A percentile compares a stretch with the other conserved stretches of the same genome.
Evolutionary conservation across 2,888 invertebrate species (phyloP).

Genomic region (Athetis lepigone): DNA sequence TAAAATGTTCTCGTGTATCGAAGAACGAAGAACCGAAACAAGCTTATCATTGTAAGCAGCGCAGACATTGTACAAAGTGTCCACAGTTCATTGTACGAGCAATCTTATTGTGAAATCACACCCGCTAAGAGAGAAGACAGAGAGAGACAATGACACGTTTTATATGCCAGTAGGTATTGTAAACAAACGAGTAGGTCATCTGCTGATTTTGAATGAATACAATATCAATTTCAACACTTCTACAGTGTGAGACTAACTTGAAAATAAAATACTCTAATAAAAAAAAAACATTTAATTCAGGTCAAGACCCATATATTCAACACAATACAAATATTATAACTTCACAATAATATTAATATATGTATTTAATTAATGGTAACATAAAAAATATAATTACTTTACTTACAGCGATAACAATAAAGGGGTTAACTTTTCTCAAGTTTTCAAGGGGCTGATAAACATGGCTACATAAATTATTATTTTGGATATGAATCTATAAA

Average conservation of each 20-base stretch:
- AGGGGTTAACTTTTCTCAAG: too few relatives aligned
- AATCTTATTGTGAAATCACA: conserved; percentile 57
- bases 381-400: too few relatives aligned
- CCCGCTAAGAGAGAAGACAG: conserved; percentile 14
- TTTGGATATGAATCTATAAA: not conserved
- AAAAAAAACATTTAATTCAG: too few relatives aligned
- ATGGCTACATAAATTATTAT: not conserved
- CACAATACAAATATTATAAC: too few relatives aligned
- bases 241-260: conserved; percentile 1
- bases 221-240: not conserved
- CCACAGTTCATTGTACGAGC: conserved; percentile 60
- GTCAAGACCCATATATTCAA: too few relatives aligned
- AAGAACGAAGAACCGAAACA: conserved; percentile 36
- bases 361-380: too few relatives aligned
- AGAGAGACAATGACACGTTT: conserved; percentile 9
- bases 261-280: too few relatives aligned
- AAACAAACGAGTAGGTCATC: conserved; percentile 30
- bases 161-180: conserved; percentile 26
- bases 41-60: conserved; percentile 50
- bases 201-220: not conserved
- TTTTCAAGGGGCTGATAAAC: not conserved
- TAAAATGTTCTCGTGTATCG: conserved; percentile 2
- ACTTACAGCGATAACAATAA: too few relatives aligned
- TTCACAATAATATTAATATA: too few relatives aligned
- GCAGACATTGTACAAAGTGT: conserved; percentile 55